phyloP scores from a whole-genome alignment of 2,797 vertebrate species.

The Tapera naevia region DNA sequence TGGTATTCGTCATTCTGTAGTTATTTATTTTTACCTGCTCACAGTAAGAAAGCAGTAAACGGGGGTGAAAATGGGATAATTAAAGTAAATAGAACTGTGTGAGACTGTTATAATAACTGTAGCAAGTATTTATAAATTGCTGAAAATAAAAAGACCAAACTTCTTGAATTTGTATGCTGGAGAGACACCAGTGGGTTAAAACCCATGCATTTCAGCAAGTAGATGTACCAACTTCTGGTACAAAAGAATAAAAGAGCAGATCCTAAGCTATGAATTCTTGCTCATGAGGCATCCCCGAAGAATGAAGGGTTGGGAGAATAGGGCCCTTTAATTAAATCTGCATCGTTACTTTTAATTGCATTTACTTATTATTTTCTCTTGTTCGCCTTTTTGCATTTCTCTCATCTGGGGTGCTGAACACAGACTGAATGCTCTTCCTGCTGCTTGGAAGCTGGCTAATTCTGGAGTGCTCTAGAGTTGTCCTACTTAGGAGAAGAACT shows the following conservation, averaged over 20 bases:
- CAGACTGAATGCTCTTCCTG: background rate
- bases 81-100: background rate
- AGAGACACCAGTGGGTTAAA: background rate
- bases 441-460: background rate
- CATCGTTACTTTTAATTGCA: constrained; percentile 59
- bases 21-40: constrained; percentile 13
- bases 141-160: background rate
- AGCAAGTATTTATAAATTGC: constrained; percentile 12
- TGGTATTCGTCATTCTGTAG: background rate
- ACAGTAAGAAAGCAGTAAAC: constrained; percentile 14
- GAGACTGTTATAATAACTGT: constrained; percentile 14
- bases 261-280: constrained; percentile 52
- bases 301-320: constrained; percentile 58
- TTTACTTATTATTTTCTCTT: constrained; percentile 61
- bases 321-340: constrained; percentile 64
- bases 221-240: background rate
- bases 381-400: constrained; percentile 61
- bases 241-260: constrained; percentile 24
- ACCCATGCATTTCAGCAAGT: background rate
- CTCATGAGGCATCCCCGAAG: constrained; percentile 62
- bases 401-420: constrained; percentile 13
- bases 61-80: constrained; percentile 6
- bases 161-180: background rate
- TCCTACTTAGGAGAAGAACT: background rate
- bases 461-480: background rate